Evolutionary conservation across 2,888 invertebrate genomes (phyloP).

Genomic region (Saturnia pavonia): DNA sequence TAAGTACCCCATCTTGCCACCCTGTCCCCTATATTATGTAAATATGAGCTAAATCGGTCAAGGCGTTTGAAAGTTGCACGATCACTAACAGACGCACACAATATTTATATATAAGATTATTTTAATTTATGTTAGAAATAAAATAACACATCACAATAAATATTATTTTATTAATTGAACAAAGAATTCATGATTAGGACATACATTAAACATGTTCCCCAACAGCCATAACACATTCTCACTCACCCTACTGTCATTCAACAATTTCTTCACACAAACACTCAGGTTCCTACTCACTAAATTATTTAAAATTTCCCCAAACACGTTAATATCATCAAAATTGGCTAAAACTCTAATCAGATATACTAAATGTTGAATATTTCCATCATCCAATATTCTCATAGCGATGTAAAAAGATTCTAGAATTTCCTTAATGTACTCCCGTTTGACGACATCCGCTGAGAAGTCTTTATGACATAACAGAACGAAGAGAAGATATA

Average conservation of each 20-base stretch:
- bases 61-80: too few species aligned
- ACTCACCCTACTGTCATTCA: constrained; percentile 35
- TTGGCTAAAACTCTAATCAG: constrained; percentile 60
- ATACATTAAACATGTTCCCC: constrained; percentile 56
- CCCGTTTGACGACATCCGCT: constrained; percentile 31
- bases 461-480: constrained; percentile 59
- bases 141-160: background rate
- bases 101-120: too few species aligned
- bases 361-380: constrained; percentile 34
- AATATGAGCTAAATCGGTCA: too few species aligned
- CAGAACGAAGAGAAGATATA: constrained; percentile 54
- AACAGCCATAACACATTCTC: constrained; percentile 59
- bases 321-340: constrained; percentile 36
- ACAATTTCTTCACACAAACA: constrained; percentile 36
- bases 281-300: constrained; percentile 40
- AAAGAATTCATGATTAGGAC: constrained; percentile 43
- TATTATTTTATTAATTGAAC: constrained; percentile 24
- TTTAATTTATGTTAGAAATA: background rate
- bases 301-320: constrained; percentile 38
- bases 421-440: constrained; percentile 40
- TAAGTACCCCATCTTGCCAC: too few species aligned
- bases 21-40: too few species aligned
- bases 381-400: constrained; percentile 25
- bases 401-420: constrained; percentile 35
- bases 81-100: too few species aligned